Evolutionary conservation across 2,888 invertebrate genomes (phyloP).

Genomic region (Linyphia triangularis): DNA sequence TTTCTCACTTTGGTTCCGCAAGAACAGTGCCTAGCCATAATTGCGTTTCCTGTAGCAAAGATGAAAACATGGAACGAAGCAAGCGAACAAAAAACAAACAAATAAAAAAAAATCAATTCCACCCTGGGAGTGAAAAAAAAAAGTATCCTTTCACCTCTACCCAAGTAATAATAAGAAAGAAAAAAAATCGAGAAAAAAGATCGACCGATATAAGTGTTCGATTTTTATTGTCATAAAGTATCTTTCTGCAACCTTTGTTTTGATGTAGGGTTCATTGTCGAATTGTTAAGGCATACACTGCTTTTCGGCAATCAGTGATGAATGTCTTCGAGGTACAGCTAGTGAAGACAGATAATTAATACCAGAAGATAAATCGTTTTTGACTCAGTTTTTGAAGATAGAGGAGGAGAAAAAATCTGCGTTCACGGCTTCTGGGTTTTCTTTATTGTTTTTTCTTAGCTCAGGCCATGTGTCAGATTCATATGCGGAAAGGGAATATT

Average conservation of each 20-base stretch:
- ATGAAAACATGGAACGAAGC: not conserved
- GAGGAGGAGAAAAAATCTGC: not conserved
- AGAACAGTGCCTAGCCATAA: constrained; percentile 5
- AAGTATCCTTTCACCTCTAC: not conserved
- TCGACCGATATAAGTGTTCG: constrained; percentile 1
- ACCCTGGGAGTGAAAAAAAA: not conserved
- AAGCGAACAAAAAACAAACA: not conserved
- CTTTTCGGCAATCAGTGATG: constrained; percentile 40
- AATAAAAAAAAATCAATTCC: constrained; percentile 9
- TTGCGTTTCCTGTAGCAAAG: constrained; percentile 21
- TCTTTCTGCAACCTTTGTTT: constrained; percentile 25
- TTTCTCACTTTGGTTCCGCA: not conserved
- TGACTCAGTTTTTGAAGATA: constrained; percentile 30
- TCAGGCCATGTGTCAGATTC: constrained; percentile 41
- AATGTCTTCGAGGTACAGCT: constrained; percentile 47
- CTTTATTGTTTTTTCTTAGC: not conserved
- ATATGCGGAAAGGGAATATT: constrained; percentile 18
- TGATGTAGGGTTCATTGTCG: constrained; percentile 11
- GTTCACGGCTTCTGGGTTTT: constrained; percentile 46
- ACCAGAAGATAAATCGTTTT: constrained; percentile 55
- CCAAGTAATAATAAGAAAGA: not conserved
- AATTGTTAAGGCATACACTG: constrained; percentile 16
- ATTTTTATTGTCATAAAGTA: constrained; percentile 49
- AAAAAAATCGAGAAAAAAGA: not conserved
- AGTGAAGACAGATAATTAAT: constrained; percentile 70